These are phyloP conservation scores for Drosophila seguyi DNA, from an alignment of 1,140 invertebrate genomes.

Conservation along the genomic window DNA sequence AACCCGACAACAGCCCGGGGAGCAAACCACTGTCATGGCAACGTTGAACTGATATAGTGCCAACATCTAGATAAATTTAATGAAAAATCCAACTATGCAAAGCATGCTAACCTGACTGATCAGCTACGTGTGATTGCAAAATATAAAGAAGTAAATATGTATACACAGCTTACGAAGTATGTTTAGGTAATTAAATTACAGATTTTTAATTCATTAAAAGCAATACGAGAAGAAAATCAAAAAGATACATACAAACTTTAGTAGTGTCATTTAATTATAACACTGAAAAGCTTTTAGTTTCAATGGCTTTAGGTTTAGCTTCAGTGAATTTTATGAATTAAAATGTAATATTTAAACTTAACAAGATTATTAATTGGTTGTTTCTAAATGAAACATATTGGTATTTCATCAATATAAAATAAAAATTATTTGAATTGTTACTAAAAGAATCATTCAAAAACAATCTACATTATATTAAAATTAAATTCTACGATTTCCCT, in stretches of 20 bases:
- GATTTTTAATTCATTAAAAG: background rate
- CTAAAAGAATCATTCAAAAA: background rate
- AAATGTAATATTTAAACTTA: background rate
- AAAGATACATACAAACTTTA: too few species aligned
- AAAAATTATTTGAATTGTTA: background rate
- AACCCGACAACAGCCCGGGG: slow-evolving; percentile 18
- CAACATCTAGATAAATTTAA: slow-evolving; percentile 32
- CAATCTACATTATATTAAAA: too few species aligned
- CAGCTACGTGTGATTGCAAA: slow-evolving; percentile 25
- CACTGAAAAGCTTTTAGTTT: background rate
- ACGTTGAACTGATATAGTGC: slow-evolving; percentile 38
- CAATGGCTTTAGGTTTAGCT: background rate
- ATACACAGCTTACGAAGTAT: background rate
- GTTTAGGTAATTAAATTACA: background rate
- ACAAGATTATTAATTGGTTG: background rate
- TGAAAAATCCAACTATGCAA: slow-evolving; percentile 21
- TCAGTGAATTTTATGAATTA: too few species aligned
- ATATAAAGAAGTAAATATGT: too few species aligned
- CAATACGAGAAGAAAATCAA: background rate
- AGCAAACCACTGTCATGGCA: slow-evolving; percentile 23
- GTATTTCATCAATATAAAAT: background rate
- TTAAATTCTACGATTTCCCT: too few species aligned
- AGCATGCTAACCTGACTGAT: slow-evolving; percentile 16
- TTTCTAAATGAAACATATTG: background rate
- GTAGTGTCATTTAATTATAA: background rate